Evolutionary conservation across 2,797 vertebrate species (phyloP), one percentile per base, ranked within the genome.

Genomic region (Bovichtus variegatus): DNA sequence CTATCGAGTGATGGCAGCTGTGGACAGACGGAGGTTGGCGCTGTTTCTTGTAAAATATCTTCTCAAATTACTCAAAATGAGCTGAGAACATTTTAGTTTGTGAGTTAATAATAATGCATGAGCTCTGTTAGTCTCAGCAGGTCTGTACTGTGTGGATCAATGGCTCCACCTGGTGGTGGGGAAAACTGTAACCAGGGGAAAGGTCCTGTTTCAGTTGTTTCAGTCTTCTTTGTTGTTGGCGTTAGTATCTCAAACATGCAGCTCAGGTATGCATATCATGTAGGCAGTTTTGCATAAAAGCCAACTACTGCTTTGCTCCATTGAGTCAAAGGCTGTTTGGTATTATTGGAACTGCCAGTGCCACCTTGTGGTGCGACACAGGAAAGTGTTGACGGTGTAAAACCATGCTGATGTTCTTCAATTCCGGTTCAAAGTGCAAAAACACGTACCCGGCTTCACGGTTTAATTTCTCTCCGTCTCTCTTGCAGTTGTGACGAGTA

Each of bases 401-500:
- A 57, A 58, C 55, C 1, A 50, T 38, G 5, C 13, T 47, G 2
- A 53, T 47, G 2, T 21, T 40, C 23, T 9, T 31, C 9, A 13
- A 0, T 19, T 31, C 8, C 12, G 15, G 19, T 19, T 51, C 11
- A 18, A 43, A 3, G 16, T 54, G 18, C 6, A 57, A 1, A 16
- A 34, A 69, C 4, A 5, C 2, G 0, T 16, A 0, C 8, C 23
- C 76, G 15, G 80, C 44, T 40, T 29, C 4, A 7, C 2, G 1
- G 0, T 60, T 31, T 46, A 67, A 1, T 50, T 4, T 67, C 6
- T 58, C 16, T 76, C 54, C 54, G 57, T 74, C 7, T 73, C 6
- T 80, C 23, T 4, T 41, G 27, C 92, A 99, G 98, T 44, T 99
- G 98, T 54, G 98, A 99, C 0, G 98, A 99, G 44, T 99, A 99